Evolutionary conservation across 2,797 vertebrate genomes (phyloP).

Genomic region (Lophotriccus pileatus): DNA sequence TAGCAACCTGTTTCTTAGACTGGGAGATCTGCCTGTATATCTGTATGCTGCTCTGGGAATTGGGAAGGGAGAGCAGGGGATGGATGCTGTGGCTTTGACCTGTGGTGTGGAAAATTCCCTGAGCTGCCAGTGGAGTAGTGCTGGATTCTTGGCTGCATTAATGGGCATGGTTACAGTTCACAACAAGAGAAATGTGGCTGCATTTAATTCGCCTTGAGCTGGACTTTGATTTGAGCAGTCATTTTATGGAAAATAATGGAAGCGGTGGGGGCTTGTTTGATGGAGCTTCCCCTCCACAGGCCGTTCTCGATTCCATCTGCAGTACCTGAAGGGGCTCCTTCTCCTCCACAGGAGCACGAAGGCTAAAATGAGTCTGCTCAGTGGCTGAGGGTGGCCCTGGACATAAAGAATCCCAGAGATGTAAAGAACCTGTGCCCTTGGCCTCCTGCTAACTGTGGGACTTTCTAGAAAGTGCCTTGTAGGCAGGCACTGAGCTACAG

Average conservation of each 20-base stretch:
- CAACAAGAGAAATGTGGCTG: not conserved
- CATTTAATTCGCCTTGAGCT: not conserved
- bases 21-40: not conserved
- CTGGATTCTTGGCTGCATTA: not conserved
- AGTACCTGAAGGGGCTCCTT: not conserved
- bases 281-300: not conserved
- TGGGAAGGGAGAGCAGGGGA: not conserved
- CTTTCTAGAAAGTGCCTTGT: not conserved
- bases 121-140: not conserved
- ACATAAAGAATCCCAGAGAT: not conserved
- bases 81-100: not conserved
- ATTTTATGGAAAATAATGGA: not conserved
- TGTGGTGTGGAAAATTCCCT: not conserved
- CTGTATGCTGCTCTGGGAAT: not conserved
- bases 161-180: not conserved
- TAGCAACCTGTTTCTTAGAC: not conserved
- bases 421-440: not conserved
- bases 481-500: not conserved
- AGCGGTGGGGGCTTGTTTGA: not conserved
- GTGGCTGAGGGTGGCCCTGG: not conserved
- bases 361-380: not conserved
- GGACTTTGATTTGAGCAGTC: not conserved
- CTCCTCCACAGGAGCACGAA: fast-evolving
- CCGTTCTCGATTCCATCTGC: not conserved
- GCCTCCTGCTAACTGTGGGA: not conserved